Evolutionary conservation across 2,797 vertebrate species (phyloP), one percentile per base, ranked within the genome.

Genomic region (Anguilla marmorata): DNA sequence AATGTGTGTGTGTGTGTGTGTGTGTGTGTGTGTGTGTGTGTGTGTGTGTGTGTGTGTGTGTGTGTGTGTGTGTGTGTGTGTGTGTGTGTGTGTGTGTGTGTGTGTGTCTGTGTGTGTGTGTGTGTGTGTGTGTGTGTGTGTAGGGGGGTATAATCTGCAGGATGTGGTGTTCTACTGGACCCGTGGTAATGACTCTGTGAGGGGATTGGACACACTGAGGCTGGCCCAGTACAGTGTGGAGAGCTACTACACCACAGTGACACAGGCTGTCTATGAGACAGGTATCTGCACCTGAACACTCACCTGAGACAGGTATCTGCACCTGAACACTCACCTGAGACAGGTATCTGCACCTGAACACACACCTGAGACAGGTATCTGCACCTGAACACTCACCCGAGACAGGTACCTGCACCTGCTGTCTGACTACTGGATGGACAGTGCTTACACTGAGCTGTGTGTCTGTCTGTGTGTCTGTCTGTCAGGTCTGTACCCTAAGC

Each of bases 81-180:
- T 90, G 60, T 90, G 45, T 60, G 0, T 85, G 52, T 37, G 27
- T 0, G 24, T 60, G 0, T 83, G 30, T 90, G 60, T 90, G 45
- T 60, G 0, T 85, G 52, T 37, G 27, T 0, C 16, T 60, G 0
- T 83, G 30, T 90, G 60, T 90, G 45, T 60, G 0, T n/a, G n/a
- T n/a, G n/a, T 83, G 30, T 90, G 60, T 90, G 45, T 83, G 30
- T 74, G 0, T 85, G 19, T 89, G 54, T 89, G 37, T 80, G 60
- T 91, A 95, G 95, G 95, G 95, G 94, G 94, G 86, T 95, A 95
- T 86, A 95, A 95, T 85, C 92, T 93, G 86, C 94, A 95, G 82
- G 94, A 95, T 89, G 94, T 95, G 60, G 92, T 87, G 82, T 95
- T 95, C 91, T 95, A 95, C 91, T 95, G 95, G 95, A 95, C 95